A percentile compares a stretch with the other conserved stretches of the same genome.
phyloP scores from a whole-genome alignment of 2,888 invertebrate species.

The Drosophila setosimentum region DNA sequence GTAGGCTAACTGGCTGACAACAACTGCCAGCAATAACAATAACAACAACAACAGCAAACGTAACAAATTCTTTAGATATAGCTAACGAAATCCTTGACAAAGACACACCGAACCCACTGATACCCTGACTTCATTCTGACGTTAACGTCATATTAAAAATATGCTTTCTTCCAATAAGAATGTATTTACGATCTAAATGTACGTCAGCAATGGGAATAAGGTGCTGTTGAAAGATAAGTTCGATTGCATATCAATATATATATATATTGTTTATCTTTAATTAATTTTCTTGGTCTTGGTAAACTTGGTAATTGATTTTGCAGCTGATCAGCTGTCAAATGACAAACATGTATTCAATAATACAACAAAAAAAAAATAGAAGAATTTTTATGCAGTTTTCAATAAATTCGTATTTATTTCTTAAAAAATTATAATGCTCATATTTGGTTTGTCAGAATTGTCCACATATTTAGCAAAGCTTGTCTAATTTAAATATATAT shows the following conservation, averaged over 20 bases:
- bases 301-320: not conserved
- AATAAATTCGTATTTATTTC: not conserved
- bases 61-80: slow-evolving; percentile 14
- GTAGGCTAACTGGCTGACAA: slow-evolving; percentile 71
- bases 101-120: not conserved
- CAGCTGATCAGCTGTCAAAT: not conserved
- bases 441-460: not conserved
- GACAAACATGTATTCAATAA: not conserved
- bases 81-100: slow-evolving; percentile 5
- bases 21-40: slow-evolving; percentile 11
- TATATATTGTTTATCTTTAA: not conserved
- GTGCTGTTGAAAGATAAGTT: not conserved
- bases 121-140: not conserved
- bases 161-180: not conserved
- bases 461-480: not conserved
- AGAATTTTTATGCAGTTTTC: not conserved
- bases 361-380: not conserved
- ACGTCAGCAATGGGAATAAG: not conserved
- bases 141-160: not conserved
- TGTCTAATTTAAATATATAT: not conserved
- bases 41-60: not conserved
- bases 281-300: not conserved
- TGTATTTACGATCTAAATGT: not conserved
- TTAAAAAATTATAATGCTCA: not conserved
- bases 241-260: not conserved